These are phyloP conservation scores for Tachysurus vachellii DNA, from an alignment of 2,113 vertebrate genomes.

Conservation along the genomic window DNA sequence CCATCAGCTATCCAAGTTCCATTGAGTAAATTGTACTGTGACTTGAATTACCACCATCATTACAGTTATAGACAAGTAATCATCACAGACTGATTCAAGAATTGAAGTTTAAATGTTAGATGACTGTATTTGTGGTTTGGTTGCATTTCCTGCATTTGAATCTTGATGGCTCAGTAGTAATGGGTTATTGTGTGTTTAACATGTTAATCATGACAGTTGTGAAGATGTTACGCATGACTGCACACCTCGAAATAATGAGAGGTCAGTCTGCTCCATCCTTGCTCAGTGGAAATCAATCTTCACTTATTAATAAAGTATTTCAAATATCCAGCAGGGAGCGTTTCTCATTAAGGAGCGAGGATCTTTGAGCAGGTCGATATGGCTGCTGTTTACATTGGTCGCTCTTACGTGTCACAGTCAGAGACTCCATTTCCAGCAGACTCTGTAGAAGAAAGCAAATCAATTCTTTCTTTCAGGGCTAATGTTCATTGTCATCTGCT, in stretches of 20 bases:
- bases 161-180: neutral
- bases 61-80: neutral
- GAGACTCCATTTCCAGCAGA: neutral
- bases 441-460: neutral
- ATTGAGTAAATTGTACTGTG: neutral
- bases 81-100: neutral
- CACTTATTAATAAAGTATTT: constrained; percentile 28
- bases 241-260: neutral
- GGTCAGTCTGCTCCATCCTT: neutral
- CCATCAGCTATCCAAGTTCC: neutral
- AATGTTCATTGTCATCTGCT: constrained; percentile 27
- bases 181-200: constrained; percentile 9
- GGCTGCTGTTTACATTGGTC: neutral
- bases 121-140: neutral
- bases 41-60: neutral
- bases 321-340: neutral
- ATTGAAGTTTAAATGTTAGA: neutral
- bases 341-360: constrained; percentile 20
- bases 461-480: neutral
- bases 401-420: neutral
- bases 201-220: neutral
- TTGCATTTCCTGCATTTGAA: neutral
- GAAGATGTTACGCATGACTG: constrained; percentile 3
- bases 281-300: constrained; percentile 31
- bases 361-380: constrained; percentile 36